Evolutionary conservation across 2,888 invertebrate species (phyloP).

Genomic region (Apotomis betuletana): DNA sequence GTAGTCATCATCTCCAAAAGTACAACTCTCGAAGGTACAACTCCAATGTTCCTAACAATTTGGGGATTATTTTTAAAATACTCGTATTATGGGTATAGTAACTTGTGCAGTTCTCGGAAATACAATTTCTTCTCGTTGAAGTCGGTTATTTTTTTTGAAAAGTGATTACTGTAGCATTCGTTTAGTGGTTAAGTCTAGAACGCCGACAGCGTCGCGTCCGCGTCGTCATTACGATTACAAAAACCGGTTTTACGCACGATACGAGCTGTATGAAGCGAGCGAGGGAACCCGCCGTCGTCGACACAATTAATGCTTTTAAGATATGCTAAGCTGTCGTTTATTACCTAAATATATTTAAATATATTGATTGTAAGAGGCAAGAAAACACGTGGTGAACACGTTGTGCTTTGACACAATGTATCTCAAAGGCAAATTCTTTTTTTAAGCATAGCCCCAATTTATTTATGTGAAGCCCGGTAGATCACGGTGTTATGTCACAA

Average conservation of each 20-base stretch:
- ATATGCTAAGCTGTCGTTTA: slow-evolving; percentile 41
- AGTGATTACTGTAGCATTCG: slow-evolving; percentile 25
- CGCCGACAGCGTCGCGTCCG: slow-evolving; percentile 37
- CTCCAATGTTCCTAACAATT: too few species aligned
- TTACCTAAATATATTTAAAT: slow-evolving; percentile 37
- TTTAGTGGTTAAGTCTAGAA: slow-evolving; percentile 38
- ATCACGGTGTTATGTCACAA: not conserved
- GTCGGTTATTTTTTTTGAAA: too few species aligned
- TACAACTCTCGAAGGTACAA: too few species aligned
- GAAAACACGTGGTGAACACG: not conserved
- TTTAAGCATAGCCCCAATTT: not conserved
- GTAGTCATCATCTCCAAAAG: too few species aligned
- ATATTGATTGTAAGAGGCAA: slow-evolving; percentile 18
- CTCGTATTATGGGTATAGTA: too few species aligned
- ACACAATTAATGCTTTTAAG: slow-evolving; percentile 38
- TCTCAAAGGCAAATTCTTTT: not conserved
- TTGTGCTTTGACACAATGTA: not conserved
- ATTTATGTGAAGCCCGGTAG: not conserved
- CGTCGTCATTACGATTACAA: slow-evolving; percentile 43
- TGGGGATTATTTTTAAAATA: too few species aligned
- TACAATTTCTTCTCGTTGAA: too few species aligned
- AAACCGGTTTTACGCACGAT: slow-evolving; percentile 43
- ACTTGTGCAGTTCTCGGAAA: too few species aligned
- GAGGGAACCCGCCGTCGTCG: slow-evolving; percentile 35
- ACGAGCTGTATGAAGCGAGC: slow-evolving; percentile 36